Percentiles rank a stretch among this genome's conserved stretches.
Conservation (phyloP, 2,797 vertebrate species). For the Chrosomus eos region DNA sequence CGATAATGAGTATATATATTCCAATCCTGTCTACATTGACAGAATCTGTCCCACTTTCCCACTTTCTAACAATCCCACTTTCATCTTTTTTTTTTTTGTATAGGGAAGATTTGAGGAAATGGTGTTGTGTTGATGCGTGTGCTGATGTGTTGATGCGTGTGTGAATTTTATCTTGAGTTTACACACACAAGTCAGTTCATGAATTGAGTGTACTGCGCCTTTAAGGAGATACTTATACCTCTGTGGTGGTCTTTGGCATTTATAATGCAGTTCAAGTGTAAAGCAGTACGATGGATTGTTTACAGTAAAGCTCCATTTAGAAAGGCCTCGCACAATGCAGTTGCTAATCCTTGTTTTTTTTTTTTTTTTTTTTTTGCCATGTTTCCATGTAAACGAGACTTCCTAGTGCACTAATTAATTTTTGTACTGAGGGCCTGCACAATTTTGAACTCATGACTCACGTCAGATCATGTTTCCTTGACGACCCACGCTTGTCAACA, state of each 20-base stretch:
- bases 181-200: not conserved
- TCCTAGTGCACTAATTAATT: conserved; percentile 46
- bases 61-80: not conserved
- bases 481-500: conserved; percentile 48
- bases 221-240: conserved; percentile 17
- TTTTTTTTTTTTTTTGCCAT: not conserved
- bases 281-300: conserved; percentile 19
- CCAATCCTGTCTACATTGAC: not conserved
- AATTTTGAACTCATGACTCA: conserved; percentile 52
- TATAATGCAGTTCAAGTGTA: conserved; percentile 21
- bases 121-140: not conserved
- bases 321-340: conserved; percentile 17
- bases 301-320: conserved; percentile 24
- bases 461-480: conserved; percentile 51
- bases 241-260: conserved; percentile 4
- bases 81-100: not conserved
- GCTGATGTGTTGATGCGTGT: not conserved
- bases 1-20: not conserved
- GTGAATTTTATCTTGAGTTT: not conserved
- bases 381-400: conserved; percentile 35
- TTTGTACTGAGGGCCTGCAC: conserved; percentile 33
- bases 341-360: not conserved
- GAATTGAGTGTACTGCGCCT: conserved; percentile 7
- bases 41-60: no score
- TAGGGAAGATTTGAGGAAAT: not conserved